Conservation (phyloP, 2,888 invertebrate species). For the Adelphocoris suturalis region DNA sequence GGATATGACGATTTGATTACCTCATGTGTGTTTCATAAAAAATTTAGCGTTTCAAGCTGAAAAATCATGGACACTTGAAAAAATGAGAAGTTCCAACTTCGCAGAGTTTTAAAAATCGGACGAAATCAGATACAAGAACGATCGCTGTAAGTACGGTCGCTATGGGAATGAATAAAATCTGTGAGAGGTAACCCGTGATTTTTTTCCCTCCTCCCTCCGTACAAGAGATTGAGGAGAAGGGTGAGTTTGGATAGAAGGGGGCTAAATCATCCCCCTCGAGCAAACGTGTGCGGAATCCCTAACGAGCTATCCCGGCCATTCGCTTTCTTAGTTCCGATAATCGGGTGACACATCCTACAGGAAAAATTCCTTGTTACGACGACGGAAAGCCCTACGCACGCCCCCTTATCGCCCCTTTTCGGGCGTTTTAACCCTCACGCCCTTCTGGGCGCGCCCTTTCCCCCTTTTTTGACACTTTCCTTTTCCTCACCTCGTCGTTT, state of each 20-base stretch:
- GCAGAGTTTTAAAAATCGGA: no score
- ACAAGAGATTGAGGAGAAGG: constrained; percentile 1
- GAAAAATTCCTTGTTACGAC: constrained; percentile 65
- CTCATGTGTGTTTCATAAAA: no score
- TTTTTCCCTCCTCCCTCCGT: background rate
- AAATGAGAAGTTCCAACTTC: no score
- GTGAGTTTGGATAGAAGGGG: constrained; percentile 32
- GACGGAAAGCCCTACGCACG: background rate
- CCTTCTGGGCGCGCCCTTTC: background rate
- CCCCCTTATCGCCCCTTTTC: constrained; percentile 18
- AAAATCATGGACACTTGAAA: no score
- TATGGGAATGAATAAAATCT: background rate
- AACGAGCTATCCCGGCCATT: constrained; percentile 48
- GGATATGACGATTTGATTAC: no score
- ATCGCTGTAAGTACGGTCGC: no score
- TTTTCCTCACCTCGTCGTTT: background rate
- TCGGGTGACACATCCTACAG: constrained; percentile 63
- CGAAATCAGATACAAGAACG: no score
- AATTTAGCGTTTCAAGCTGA: no score
- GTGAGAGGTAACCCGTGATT: background rate
- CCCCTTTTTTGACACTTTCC: constrained; percentile 34
- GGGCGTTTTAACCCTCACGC: constrained; percentile 8
- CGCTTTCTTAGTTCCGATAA: constrained; percentile 63
- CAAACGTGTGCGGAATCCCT: constrained; percentile 59
- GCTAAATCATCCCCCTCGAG: constrained; percentile 48